phyloP scores from a whole-genome alignment of 2,113 vertebrate species.

The Gallinago undulata region DNA sequence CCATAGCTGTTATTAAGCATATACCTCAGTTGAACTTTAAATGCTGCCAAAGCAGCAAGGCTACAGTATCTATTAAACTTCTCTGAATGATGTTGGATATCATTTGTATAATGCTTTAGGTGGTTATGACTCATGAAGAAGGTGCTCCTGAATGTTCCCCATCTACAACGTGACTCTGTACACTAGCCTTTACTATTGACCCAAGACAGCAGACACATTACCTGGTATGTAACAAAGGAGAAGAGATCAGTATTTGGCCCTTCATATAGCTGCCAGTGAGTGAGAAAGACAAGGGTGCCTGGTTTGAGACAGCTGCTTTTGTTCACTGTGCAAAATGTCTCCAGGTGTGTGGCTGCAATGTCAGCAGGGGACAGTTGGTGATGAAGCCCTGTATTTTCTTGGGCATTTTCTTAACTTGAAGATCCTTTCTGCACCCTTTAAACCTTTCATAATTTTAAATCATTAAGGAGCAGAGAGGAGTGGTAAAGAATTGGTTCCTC shows the following conservation, averaged over 20 bases:
- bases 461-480: neutral
- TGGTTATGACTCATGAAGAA: neutral
- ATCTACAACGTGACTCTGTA: neutral
- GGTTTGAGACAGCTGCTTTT: neutral
- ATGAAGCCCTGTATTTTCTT: neutral
- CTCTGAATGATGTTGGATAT: neutral
- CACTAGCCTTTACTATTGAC: neutral
- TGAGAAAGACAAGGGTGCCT: neutral
- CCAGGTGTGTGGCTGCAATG: neutral
- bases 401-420: neutral
- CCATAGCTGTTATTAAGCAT: neutral
- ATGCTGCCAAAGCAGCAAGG: neutral
- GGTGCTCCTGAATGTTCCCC: neutral
- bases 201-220: fast-evolving
- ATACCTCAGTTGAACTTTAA: neutral
- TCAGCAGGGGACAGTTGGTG: neutral
- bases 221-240: fast-evolving
- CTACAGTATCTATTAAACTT: neutral
- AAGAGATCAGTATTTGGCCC: fast-evolving
- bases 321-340: neutral
- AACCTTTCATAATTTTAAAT: neutral
- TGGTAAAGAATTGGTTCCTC: neutral
- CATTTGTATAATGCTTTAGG: neutral
- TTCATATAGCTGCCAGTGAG: neutral
- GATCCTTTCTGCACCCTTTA: neutral